Evolutionary conservation across 2,113 vertebrate genomes (phyloP).

Genomic region (Dipodomys stephensi): DNA sequence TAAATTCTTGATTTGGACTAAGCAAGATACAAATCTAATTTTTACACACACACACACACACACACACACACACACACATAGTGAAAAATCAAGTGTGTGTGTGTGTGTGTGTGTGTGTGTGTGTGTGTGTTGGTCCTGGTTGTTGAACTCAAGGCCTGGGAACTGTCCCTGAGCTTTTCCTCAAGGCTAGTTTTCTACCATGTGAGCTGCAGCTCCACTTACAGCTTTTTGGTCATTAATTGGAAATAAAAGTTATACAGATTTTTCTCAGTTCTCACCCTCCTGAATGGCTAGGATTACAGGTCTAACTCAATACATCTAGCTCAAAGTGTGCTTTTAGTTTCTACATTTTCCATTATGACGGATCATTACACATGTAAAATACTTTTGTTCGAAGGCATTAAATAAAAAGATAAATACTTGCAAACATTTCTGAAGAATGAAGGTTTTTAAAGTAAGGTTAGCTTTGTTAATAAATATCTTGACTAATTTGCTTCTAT

Average conservation of each 20-base stretch:
- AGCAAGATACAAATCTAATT: neutral
- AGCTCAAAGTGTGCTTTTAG: neutral
- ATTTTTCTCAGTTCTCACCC: too few species aligned
- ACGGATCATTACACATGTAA: neutral
- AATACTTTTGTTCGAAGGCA: neutral
- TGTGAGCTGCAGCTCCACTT: too few species aligned
- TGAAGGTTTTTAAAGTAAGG: neutral
- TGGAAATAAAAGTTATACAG: too few species aligned
- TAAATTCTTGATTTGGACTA: neutral
- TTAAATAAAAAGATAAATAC: neutral
- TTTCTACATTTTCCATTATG: neutral
- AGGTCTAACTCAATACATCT: too few species aligned
- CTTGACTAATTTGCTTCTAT: neutral
- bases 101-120: too few species aligned
- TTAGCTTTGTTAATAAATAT: constrained; percentile 23
- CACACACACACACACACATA: too few species aligned
- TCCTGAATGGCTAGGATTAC: too few species aligned
- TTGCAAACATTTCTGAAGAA: neutral
- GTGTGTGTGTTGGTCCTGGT: too few species aligned
- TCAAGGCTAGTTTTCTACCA: too few species aligned
- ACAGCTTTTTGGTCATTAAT: too few species aligned
- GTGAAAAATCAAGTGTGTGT: neutral
- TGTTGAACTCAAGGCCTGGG: too few species aligned
- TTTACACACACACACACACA: neutral
- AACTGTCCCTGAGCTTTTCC: too few species aligned